Evolutionary conservation across 1,140 invertebrate species (phyloP).

Genomic region (Drosophila truncata): DNA sequence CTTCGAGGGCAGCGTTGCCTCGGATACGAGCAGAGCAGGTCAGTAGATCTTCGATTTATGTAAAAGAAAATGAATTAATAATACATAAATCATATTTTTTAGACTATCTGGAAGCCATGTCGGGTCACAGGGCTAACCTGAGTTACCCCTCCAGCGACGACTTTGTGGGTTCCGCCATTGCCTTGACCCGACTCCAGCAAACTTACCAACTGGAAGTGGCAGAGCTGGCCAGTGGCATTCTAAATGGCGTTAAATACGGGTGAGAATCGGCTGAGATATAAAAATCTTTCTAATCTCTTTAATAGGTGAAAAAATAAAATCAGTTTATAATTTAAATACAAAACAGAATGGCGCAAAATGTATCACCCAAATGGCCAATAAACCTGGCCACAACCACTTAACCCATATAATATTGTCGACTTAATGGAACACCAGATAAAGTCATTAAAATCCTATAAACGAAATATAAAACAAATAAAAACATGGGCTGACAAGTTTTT

Average conservation of each 20-base stretch:
- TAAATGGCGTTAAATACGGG: constrained; percentile 94
- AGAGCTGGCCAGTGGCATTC: constrained; percentile 94
- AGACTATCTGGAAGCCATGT: constrained; percentile 91
- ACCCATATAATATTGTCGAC: neutral
- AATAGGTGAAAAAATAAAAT: constrained; percentile 8
- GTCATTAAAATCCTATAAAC: constrained; percentile 13
- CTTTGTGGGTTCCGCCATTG: constrained; percentile 96
- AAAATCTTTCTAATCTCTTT: constrained; percentile 2
- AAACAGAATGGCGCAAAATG: constrained; percentile 14
- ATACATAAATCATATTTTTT: constrained; percentile 7
- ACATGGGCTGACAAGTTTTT: neutral
- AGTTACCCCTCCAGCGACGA: constrained; percentile 95
- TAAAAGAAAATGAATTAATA: neutral
- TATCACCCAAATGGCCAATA: constrained; percentile 9
- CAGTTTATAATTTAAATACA: constrained; percentile 3
- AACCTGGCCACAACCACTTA: constrained; percentile 13
- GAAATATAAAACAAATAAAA: constrained; percentile 6
- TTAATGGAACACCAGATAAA: constrained; percentile 13
- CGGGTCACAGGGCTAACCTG: constrained; percentile 88
- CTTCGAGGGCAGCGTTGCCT: constrained; percentile 84
- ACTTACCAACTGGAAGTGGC: constrained; percentile 97
- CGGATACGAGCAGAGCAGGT: constrained; percentile 57
- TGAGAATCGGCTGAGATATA: constrained; percentile 80
- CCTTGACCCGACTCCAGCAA: constrained; percentile 97
- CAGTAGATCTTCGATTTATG: neutral